These are phyloP conservation scores for Carassius auratus DNA, from an alignment of 2,113 vertebrate genomes.

Conservation along the genomic window DNA sequence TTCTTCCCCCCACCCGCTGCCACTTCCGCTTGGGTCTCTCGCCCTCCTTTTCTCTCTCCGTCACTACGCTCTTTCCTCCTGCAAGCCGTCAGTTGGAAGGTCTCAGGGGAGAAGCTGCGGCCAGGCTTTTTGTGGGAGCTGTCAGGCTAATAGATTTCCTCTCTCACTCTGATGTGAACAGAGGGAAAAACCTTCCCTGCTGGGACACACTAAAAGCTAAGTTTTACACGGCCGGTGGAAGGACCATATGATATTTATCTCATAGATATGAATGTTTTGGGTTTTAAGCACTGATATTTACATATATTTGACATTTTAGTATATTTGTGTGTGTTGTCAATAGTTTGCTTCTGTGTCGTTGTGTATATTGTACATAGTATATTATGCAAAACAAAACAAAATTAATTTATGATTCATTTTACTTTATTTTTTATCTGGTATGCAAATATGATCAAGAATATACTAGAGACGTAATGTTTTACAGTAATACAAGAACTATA, in stretches of 20 bases:
- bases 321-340: not conserved
- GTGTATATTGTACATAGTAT: not conserved
- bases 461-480: not conserved
- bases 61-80: conserved; percentile 31
- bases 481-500: not conserved
- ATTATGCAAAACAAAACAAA: not conserved
- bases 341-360: not conserved
- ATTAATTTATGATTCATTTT: not conserved
- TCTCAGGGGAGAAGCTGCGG: conserved; percentile 8
- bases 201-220: conserved; percentile 52
- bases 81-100: conserved; percentile 16
- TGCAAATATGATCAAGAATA: not conserved
- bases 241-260: not conserved
- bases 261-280: not conserved
- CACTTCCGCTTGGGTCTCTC: conserved; percentile 10
- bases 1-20: not conserved
- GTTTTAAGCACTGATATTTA: not conserved
- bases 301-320: not conserved
- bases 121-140: conserved; percentile 46
- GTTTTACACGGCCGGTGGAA: conserved; percentile 35
- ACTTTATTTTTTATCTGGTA: not conserved
- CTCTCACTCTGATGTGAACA: conserved; percentile 35
- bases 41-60: conserved; percentile 42
- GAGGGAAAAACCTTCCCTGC: conserved; percentile 37
- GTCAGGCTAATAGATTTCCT: conserved; percentile 54